Evolutionary conservation across 2,797 vertebrate species (phyloP).

Genomic region (Salmo trutta): DNA sequence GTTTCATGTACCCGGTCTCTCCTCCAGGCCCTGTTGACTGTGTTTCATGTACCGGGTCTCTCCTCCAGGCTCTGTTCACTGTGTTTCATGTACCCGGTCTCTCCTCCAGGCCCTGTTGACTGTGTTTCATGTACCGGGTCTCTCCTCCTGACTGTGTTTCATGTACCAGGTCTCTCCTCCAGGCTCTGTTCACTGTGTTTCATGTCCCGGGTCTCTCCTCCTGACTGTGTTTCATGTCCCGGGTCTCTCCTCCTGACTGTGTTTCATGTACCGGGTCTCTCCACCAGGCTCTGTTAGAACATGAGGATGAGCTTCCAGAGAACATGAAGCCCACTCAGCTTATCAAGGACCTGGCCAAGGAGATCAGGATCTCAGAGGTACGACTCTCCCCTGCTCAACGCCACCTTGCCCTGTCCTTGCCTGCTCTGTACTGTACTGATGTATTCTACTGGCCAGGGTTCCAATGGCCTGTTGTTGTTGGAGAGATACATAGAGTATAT

Average conservation of each 20-base stretch:
- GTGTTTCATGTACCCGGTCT: background rate
- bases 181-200: conserved; percentile 82
- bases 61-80: conserved; percentile 82
- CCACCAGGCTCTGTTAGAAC: conserved; percentile 89
- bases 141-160: conserved; percentile 40
- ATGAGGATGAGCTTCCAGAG: conserved; percentile 97
- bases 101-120: conserved; percentile 82
- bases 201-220: background rate
- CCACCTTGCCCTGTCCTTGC: too few species aligned
- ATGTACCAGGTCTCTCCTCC: background rate
- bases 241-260: conserved; percentile 54
- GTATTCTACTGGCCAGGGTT: too few species aligned
- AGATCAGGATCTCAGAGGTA: conserved; percentile 97
- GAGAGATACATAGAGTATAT: too few species aligned
- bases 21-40: conserved; percentile 81
- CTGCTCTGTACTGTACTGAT: too few species aligned
- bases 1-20: background rate
- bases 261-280: background rate
- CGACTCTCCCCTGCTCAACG: background rate
- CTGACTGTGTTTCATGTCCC: conserved; percentile 38
- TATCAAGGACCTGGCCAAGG: conserved; percentile 99
- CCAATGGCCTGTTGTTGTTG: too few species aligned
- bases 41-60: background rate
- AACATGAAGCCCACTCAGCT: conserved; percentile 98
- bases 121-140: background rate